Evolutionary conservation across 2,113 vertebrate species (phyloP).

Genomic region (Turnix velox): DNA sequence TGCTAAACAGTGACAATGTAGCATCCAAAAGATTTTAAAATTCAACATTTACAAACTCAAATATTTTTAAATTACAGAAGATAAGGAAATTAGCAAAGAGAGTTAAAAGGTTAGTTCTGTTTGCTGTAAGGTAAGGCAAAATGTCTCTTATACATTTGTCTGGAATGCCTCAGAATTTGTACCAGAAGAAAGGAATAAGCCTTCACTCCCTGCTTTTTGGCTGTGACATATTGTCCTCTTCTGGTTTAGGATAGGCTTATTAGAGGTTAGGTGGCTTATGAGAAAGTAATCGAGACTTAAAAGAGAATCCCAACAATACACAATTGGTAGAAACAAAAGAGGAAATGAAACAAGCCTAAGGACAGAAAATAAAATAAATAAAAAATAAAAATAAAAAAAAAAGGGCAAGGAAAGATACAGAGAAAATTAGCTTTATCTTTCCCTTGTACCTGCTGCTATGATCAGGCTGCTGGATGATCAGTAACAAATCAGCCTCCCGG

Average conservation of each 20-base stretch:
- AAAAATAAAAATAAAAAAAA: neutral
- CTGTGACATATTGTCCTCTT: neutral
- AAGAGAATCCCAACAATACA: neutral
- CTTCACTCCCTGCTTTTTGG: neutral
- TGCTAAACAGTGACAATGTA: neutral
- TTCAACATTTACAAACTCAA: neutral
- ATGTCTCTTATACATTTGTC: neutral
- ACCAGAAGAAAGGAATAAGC: neutral
- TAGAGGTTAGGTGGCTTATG: neutral
- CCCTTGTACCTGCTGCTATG: neutral
- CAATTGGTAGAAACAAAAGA: neutral
- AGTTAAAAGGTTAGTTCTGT: neutral
- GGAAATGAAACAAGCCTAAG: neutral
- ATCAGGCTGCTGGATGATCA: neutral
- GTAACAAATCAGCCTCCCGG: neutral
- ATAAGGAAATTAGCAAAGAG: neutral
- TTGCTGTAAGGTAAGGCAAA: neutral
- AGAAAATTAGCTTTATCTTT: constrained; percentile 5
- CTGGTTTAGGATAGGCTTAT: rapidly evolving
- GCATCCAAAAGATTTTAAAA: neutral
- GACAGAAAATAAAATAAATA: neutral
- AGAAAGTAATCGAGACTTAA: neutral
- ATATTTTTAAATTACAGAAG: neutral
- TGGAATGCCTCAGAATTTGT: neutral
- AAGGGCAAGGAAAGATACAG: neutral